These are phyloP conservation scores for Gymnocheta viridis DNA, from an alignment of 2,888 invertebrate species.

Conservation along the genomic window DNA sequence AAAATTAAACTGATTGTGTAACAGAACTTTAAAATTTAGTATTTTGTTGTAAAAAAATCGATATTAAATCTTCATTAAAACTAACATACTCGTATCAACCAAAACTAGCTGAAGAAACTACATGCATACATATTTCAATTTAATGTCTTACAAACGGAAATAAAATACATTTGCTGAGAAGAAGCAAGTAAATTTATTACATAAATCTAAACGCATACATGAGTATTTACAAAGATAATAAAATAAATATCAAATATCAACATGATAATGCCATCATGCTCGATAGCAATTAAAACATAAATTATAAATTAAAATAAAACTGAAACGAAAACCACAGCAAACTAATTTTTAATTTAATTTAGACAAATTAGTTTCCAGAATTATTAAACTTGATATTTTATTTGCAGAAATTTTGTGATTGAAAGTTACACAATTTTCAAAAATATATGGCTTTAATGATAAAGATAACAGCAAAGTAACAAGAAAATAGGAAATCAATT, in stretches of 20 bases:
- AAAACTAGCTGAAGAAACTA: neutral
- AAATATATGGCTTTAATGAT: neutral
- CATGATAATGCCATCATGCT: slow-evolving; percentile 14
- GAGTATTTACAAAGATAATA: too few species aligned
- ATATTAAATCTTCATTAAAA: too few species aligned
- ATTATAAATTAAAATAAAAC: slow-evolving; percentile 7
- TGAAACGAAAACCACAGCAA: neutral
- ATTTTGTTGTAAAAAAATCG: too few species aligned
- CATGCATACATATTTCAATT: neutral
- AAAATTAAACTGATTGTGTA: too few species aligned
- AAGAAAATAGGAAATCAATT: neutral
- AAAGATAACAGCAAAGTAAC: neutral
- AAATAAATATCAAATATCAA: neutral
- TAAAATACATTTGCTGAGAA: neutral
- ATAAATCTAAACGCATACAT: too few species aligned
- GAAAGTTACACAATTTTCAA: neutral
- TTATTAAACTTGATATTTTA: neutral
- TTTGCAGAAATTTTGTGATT: neutral
- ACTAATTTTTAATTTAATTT: neutral
- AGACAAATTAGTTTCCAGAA: slow-evolving; percentile 6
- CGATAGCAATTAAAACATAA: neutral
- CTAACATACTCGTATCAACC: neutral
- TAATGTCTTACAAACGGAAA: neutral
- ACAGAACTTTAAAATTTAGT: too few species aligned
- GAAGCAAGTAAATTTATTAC: neutral